These are phyloP conservation scores for Anser brachyrhynchus DNA, from an alignment of 2,113 vertebrate species.

Conservation along the genomic window DNA sequence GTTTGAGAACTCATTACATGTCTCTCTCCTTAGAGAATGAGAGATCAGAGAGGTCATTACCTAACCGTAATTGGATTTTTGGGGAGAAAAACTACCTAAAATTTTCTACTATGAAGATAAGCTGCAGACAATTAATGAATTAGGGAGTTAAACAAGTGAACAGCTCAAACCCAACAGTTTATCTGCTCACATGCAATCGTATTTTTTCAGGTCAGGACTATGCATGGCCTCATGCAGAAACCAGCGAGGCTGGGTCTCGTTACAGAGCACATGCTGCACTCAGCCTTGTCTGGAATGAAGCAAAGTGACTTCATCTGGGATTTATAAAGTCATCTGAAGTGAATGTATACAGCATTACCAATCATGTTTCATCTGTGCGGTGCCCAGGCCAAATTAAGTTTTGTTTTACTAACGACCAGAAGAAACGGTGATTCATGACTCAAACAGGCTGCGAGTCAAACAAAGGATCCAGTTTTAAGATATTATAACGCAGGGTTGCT, in stretches of 20 bases:
- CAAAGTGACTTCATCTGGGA: conserved; percentile 53
- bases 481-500: background rate
- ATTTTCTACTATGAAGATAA: background rate
- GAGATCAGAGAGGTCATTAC: background rate
- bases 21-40: background rate
- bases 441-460: conserved; percentile 12
- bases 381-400: conserved; percentile 54
- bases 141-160: background rate
- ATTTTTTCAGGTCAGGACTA: background rate
- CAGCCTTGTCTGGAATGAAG: background rate
- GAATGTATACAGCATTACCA: conserved; percentile 57
- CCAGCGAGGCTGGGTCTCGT: background rate
- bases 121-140: background rate
- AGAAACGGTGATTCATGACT: conserved; percentile 47
- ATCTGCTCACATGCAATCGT: background rate
- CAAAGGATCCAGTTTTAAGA: conserved; percentile 22
- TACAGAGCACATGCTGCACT: background rate
- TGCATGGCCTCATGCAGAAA: background rate
- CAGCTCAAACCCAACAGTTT: background rate
- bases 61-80: background rate
- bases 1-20: conserved; percentile 5
- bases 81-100: background rate
- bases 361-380: conserved; percentile 22
- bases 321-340: conserved; percentile 64
- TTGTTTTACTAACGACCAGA: conserved; percentile 56